Evolutionary conservation across 2,113 vertebrate genomes (phyloP), one percentile per base, ranked within the genome.

Genomic region (Neodontobutis hainanensis): DNA sequence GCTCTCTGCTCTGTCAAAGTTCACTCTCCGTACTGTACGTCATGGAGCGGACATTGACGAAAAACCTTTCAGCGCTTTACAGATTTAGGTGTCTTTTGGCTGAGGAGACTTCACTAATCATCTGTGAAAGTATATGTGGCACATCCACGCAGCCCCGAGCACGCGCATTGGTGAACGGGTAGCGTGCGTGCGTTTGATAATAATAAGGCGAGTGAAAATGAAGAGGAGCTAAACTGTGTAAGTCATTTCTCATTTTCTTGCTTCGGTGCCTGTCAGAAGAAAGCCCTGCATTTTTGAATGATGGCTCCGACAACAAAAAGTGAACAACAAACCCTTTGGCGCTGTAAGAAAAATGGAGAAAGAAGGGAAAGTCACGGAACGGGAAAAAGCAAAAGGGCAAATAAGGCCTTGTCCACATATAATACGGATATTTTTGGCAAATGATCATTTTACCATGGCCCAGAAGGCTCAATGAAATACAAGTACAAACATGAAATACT

Each of bases 231-330:
- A 84, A 89, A 89, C 76, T 83, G 80, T 86, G 87, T 68, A 86
- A 86, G 90, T 90, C 87, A 90, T 92, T 90, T 91, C 85, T 90
- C 88, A 90, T 90, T 90, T 88, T 82, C 75, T 68, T 73, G 86
- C 87, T 86, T 63, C 78, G 53, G 65, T 77, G 85, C 71, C 72
- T 82, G 88, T 90, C 82, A 88, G 76, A 78, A 78, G 82, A 85
- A 87, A 85, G 79, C 75, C 75, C 74, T 69, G 70, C 78, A 67
- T 87, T 82, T 55, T 80, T 92, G 89, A 91, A 78, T 84, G 87
- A 91, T 90, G 85, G 81, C 60, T 70, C 65, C 53, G 55, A 88
- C 82, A 85, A 86, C 77, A 88, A 77, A 85, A 77, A 83, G 78
- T 84, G 88, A 88, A 87, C 78, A 91, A 86, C 85, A 89, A 84